These are phyloP conservation scores for Chascanopsetta lugubris DNA, from an alignment of 2,113 vertebrate genomes.

Conservation along the genomic window DNA sequence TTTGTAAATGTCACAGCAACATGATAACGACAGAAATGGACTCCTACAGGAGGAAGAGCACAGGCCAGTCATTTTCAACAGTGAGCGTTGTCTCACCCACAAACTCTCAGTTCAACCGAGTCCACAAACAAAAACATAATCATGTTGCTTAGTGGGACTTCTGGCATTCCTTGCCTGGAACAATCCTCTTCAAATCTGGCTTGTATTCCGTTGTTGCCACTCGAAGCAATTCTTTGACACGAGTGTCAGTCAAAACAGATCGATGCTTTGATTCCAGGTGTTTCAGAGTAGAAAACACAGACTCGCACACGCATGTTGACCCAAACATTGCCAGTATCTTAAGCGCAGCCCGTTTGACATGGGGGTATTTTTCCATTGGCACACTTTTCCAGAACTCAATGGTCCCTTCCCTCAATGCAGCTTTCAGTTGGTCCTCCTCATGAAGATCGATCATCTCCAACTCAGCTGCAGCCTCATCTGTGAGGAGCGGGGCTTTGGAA, in stretches of 20 bases:
- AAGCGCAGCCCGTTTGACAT: too few species aligned
- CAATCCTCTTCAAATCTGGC: too few species aligned
- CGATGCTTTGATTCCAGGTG: neutral
- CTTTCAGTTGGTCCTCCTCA: neutral
- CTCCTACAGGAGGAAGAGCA: too few species aligned
- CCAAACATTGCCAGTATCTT: neutral
- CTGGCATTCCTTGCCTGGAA: too few species aligned
- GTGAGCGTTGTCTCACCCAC: neutral
- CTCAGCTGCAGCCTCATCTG: slow-evolving; percentile 19
- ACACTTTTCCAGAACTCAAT: too few species aligned
- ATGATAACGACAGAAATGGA: neutral
- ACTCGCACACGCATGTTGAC: slow-evolving; percentile 1
- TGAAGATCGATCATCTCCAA: neutral
- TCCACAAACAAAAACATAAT: slow-evolving; percentile 1
- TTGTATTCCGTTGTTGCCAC: too few species aligned
- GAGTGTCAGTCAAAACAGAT: slow-evolving; percentile 3
- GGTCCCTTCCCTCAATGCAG: too few species aligned
- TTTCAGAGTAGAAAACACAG: slow-evolving; percentile 4
- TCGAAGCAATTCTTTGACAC: too few species aligned
- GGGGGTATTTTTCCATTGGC: too few species aligned
- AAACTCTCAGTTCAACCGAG: neutral
- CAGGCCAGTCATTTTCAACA: slow-evolving; percentile 2
- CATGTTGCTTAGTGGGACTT: too few species aligned
- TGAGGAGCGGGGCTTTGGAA: slow-evolving; percentile 31
- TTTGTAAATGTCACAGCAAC: neutral